Percentiles rank a stretch among this genome's conserved stretches.
Conservation (phyloP, 2,797 vertebrate genomes). For the Austrolebias charrua region DNA sequence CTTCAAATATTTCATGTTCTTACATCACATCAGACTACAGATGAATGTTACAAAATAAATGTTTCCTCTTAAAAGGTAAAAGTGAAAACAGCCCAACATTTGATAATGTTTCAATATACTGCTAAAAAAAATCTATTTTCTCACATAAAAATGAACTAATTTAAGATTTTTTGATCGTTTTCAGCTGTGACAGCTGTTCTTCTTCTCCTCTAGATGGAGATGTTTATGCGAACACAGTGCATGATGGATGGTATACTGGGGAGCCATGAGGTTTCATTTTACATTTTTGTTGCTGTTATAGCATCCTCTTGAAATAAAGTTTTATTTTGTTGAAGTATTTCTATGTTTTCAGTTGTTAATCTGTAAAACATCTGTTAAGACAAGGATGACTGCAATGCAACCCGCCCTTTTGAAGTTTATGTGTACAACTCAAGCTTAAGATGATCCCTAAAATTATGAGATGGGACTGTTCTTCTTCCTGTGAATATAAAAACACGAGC, state of each 20-base stretch:
- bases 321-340: neutral
- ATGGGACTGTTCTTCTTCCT: constrained; percentile 37
- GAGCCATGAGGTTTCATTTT: neutral
- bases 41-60: too few species aligned
- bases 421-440: neutral
- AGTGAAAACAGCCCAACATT: too few species aligned
- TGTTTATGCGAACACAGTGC: neutral
- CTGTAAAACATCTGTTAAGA: neutral
- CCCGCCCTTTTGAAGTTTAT: neutral
- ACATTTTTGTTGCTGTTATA: neutral
- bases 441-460: constrained; percentile 29
- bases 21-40: too few species aligned
- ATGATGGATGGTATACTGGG: neutral
- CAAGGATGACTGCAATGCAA: neutral
- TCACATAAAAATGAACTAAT: too few species aligned
- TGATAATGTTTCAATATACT: too few species aligned
- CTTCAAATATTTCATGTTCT: too few species aligned
- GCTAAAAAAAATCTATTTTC: too few species aligned
- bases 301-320: neutral
- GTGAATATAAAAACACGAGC: constrained; percentile 62
- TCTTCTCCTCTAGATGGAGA: constrained; percentile 52
- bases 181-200: neutral
- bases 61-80: too few species aligned
- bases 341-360: neutral
- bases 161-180: neutral